A percentile compares a stretch with the other conserved stretches of the same genome.
Evolutionary conservation across 2,113 vertebrate species (phyloP).

Genomic region (Vulpes lagopus): DNA sequence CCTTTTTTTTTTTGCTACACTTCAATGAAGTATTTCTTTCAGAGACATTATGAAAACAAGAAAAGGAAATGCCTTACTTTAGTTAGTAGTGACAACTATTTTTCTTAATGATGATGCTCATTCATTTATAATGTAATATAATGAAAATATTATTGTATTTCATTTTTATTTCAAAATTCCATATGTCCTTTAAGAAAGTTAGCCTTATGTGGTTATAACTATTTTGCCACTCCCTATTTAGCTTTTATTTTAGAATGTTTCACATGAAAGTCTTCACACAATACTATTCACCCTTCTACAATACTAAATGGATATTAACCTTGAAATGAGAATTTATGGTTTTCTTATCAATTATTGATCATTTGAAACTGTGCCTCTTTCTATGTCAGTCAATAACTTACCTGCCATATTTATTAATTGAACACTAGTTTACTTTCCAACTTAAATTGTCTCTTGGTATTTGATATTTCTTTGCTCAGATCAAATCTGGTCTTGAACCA

Average conservation of each 20-base stretch:
- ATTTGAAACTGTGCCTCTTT: neutral
- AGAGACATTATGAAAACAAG: neutral
- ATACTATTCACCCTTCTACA: neutral
- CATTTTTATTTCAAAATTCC: neutral
- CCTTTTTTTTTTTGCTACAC: neutral
- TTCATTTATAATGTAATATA: neutral
- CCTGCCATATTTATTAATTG: neutral
- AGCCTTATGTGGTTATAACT: neutral
- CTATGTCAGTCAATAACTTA: neutral
- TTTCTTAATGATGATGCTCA: neutral
- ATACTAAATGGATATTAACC: neutral
- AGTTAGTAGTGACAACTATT: neutral
- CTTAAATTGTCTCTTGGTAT: neutral
- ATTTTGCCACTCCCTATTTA: neutral
- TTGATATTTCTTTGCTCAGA: slow-evolving; percentile 8
- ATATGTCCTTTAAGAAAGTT: neutral
- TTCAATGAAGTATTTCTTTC: neutral
- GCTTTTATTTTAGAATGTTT: neutral
- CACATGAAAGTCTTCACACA: neutral
- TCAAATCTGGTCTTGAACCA: neutral
- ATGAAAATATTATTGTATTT: neutral
- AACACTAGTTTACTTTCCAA: neutral
- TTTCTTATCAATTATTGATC: neutral
- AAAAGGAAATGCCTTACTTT: neutral
- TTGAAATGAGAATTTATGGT: neutral